Conservation (phyloP, 2,113 vertebrate genomes). For the Delphinapterus leucas region DNA sequence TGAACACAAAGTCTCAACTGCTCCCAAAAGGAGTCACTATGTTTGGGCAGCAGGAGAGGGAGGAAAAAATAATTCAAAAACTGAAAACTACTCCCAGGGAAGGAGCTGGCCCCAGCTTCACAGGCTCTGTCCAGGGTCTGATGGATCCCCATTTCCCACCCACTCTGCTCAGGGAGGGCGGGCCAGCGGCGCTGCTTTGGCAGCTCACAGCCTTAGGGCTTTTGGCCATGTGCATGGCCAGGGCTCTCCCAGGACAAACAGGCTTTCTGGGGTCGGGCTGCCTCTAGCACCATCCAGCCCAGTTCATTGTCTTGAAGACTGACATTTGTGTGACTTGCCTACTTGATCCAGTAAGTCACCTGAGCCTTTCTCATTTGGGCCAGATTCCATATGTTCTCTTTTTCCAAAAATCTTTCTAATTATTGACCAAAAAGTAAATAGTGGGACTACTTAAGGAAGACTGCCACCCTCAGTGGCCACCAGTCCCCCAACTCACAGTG, state of each 20-base stretch:
- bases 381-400: not conserved
- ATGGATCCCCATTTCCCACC: not conserved
- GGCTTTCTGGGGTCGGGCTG: not conserved
- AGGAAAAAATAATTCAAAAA: not conserved
- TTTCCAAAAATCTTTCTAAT: not conserved
- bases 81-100: not conserved
- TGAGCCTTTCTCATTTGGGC: not conserved
- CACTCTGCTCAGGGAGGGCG: not conserved
- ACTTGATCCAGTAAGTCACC: not conserved
- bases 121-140: not conserved
- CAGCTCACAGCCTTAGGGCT: not conserved
- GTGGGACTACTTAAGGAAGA: not conserved
- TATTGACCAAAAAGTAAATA: not conserved
- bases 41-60: not conserved
- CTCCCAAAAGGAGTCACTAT: not conserved
- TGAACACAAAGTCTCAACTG: not conserved
- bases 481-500: not conserved
- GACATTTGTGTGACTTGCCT: not conserved
- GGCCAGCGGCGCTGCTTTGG: too few relatives aligned
- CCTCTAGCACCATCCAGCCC: not conserved
- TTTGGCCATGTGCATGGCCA: accelerated
- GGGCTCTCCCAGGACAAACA: not conserved
- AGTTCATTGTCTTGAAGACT: not conserved
- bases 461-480: not conserved
- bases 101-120: not conserved